These are phyloP conservation scores for Drosophila repleta DNA, from an alignment of 1,140 invertebrate genomes.

Conservation along the genomic window DNA sequence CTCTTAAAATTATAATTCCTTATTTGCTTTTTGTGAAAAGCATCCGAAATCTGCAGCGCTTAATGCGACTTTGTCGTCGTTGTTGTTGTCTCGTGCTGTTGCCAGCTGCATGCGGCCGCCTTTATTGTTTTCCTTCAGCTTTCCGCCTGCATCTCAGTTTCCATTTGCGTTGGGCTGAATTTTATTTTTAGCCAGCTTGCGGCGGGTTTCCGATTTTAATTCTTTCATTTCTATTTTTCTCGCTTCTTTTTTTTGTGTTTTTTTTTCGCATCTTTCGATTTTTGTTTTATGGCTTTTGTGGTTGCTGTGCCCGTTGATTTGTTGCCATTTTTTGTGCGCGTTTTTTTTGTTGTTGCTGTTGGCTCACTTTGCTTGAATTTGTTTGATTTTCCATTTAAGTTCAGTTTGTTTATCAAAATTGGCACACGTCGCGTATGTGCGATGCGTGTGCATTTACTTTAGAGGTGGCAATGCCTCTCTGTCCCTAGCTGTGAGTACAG, in stretches of 20 bases:
- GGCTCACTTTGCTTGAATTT: constrained; percentile 54
- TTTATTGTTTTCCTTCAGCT: background rate
- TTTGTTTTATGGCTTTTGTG: constrained; percentile 38
- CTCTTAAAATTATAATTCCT: constrained; percentile 71
- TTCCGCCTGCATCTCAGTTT: constrained; percentile 9
- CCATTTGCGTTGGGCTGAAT: constrained; percentile 55
- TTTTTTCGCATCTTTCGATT: constrained; percentile 57
- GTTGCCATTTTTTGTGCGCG: constrained; percentile 28
- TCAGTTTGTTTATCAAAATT: constrained; percentile 79
- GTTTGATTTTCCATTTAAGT: constrained; percentile 80
- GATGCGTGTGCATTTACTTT: constrained; percentile 65
- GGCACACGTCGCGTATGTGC: constrained; percentile 76
- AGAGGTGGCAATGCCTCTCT: constrained; percentile 17
- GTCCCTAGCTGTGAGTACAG: constrained; percentile 4
- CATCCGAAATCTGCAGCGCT: constrained; percentile 45
- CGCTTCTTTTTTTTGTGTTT: background rate
- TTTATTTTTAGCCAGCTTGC: constrained; percentile 73
- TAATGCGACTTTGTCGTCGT: too few relatives aligned
- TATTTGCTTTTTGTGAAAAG: constrained; percentile 70
- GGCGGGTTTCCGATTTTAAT: constrained; percentile 59
- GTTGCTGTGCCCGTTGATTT: constrained; percentile 36
- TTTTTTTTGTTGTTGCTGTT: constrained; percentile 47
- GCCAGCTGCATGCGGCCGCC: constrained; percentile 38
- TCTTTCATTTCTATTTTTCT: constrained; percentile 41
- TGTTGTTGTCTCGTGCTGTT: constrained; percentile 55